Evolutionary conservation across 2,888 invertebrate genomes (phyloP), one percentile per base, ranked within the genome.

Genomic region (Mactromeris polynyma): DNA sequence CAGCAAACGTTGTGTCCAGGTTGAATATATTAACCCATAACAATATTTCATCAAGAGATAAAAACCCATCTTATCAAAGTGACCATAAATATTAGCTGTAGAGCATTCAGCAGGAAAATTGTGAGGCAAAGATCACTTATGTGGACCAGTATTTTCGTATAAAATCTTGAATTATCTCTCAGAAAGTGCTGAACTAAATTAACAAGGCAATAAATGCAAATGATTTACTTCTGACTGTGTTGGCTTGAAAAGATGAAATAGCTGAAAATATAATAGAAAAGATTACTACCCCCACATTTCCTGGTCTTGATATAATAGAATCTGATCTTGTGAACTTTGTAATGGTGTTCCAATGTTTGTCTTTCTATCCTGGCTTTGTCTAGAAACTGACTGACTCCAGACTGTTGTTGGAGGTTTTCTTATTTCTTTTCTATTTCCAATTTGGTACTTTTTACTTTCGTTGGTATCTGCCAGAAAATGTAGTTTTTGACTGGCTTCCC

Each of bases 121-220:
- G 46, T 11, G n/a, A 38, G 42, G 40, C 42, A 79, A 19, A 79
- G 46, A 73, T 73, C 21, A 33, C 69, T 69, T 54, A 69, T 36
- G 58, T 69, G 58, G 33, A 64, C 33, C 54, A 58, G 58, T 19
- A 51, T 21, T 54, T 81, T 81, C 33, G 14, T 81, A 33, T 38
- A 58, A 36, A n/a, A 58, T 81, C 81, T 81, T 81, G 58, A 81
- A 82, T 82, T 82, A 82, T 82, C 40, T 40, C 33, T 1, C 36
- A 11, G 82, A 36, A 64, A 82, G 42, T 82, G 42, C 82, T 58
- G 58, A 69, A 69, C 33, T 38, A 82, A 69, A 64, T 82, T 69
- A 82, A 69, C 38, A 82, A 42, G 26, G 82, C 82, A 58, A 69
- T 82, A 82, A 82, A 82, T 82, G 64, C 46, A 64, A 64, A 69